Evolutionary conservation across 2,888 invertebrate genomes (phyloP), one percentile per base, ranked within the genome.

Genomic region (Elgonia sp.): DNA sequence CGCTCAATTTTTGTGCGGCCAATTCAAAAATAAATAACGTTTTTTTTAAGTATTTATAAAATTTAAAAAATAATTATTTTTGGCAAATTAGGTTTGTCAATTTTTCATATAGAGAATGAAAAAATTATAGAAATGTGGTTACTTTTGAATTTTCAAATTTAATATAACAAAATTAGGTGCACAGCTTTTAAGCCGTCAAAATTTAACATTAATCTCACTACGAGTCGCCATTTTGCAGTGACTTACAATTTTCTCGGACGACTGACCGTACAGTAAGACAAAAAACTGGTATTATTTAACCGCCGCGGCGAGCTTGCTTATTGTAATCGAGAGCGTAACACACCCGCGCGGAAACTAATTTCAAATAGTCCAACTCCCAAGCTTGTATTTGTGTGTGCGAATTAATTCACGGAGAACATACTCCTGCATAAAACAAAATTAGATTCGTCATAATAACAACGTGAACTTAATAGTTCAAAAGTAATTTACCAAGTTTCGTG

Each of bases 211-310:
- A 80, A 80, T 82, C 42, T 65, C 50, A 16, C 18, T 20, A 1
- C 46, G 55, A 20, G 62, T 55, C 65, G 73, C 20, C 20, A 67
- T 83, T 83, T 83, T 46, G 57, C 62, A 12, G 76, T 90, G 91
- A 93, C 93, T 92, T 93, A 90, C 92, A 92, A 93, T 93, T 92
- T 92, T 91, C 91, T 90, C 91, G 90, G 87, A 72, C 89, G 88
- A 88, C 87, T 87, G 90, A 75, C 81, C 86, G 42, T 84, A 76
- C 60, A 69, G 75, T 84, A 89, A 86, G 86, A 85, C 88, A 84
- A 80, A 86, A 88, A 88, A 84, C 80, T 73, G 40, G 81, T 69
- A 70, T 89, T 69, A 88, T 89, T 83, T 90, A 90, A 91, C 90
- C 90, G 82, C 90, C 89, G 89, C 79, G 90, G 92, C 89, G 84